Percentiles rank a stretch among this genome's conserved stretches.
These are phyloP conservation scores for Aporophyla lueneburgensis DNA, from an alignment of 2,888 invertebrate genomes.

Conservation along the genomic window DNA sequence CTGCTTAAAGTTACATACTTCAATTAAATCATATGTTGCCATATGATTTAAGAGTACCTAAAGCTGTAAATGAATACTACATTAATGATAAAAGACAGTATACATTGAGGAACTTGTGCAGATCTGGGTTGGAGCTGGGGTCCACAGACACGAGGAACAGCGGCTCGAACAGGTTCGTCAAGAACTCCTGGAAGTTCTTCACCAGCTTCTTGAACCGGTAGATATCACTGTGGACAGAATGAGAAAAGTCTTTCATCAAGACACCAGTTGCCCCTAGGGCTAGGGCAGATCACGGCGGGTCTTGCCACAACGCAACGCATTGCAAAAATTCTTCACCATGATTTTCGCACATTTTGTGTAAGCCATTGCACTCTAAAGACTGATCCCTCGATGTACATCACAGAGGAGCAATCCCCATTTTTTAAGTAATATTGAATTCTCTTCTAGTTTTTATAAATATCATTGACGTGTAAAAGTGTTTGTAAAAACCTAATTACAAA, in stretches of 20 bases:
- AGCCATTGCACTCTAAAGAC: background rate
- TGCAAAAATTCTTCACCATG: background rate
- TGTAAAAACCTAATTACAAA: too few species aligned
- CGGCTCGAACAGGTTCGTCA: constrained; percentile 98
- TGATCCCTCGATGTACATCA: background rate
- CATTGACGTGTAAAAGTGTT: too few species aligned
- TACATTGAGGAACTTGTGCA: constrained; percentile 94
- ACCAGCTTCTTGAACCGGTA: constrained; percentile 98
- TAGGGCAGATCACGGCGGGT: background rate
- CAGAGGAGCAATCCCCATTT: background rate
- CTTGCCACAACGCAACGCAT: background rate
- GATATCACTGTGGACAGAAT: constrained; percentile 94
- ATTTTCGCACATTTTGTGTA: background rate
- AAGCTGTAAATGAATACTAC: background rate
- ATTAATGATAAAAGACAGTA: constrained; percentile 32
- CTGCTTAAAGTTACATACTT: background rate
- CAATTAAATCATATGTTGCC: background rate
- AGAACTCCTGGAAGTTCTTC: constrained; percentile 98
- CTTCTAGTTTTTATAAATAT: too few species aligned
- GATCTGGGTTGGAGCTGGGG: constrained; percentile 97
- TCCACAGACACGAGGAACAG: constrained; percentile 99
- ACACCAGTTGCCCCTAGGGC: background rate
- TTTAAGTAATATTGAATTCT: too few species aligned
- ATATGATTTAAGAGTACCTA: too few species aligned
- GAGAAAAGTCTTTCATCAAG: background rate